Conservation (phyloP, 1,140 invertebrate genomes). For the Episyrphus balteatus region DNA sequence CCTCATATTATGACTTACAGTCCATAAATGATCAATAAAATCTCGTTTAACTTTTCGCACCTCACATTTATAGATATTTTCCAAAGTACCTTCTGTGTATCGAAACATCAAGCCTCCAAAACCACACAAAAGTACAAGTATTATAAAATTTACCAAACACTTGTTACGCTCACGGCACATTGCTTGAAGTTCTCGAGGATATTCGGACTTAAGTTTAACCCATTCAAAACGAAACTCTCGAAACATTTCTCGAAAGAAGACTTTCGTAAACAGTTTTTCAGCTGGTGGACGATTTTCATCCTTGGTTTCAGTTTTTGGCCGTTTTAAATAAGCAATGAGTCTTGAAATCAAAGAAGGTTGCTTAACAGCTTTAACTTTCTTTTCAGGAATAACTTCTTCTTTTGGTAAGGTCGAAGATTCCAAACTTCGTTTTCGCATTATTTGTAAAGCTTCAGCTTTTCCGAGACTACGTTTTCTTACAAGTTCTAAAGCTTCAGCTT, state of each 20-base stretch:
- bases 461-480: too few relatives aligned
- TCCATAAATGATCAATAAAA: conserved; percentile 71
- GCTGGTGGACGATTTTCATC: not conserved
- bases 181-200: conserved; percentile 42
- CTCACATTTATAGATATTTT: conserved; percentile 76
- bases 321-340: not conserved
- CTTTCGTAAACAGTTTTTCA: conserved; percentile 5
- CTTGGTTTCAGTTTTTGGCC: not conserved
- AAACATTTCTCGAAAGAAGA: conserved; percentile 12
- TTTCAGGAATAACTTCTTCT: too few relatives aligned
- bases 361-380: not conserved
- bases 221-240: conserved; percentile 39
- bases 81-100: conserved; percentile 67
- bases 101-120: conserved; percentile 66
- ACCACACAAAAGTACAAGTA: conserved; percentile 62
- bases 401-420: too few relatives aligned
- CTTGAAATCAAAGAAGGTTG: not conserved
- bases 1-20: conserved; percentile 62
- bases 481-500: too few relatives aligned
- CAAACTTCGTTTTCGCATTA: too few relatives aligned
- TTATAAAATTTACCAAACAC: conserved; percentile 52
- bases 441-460: too few relatives aligned
- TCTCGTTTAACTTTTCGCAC: conserved; percentile 75
- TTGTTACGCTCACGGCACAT: conserved; percentile 49
- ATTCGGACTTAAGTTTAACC: conserved; percentile 46